Evolutionary conservation across 1,140 invertebrate species (phyloP), one percentile per base, ranked within the genome.

Genomic region (Galleria mellonella): DNA sequence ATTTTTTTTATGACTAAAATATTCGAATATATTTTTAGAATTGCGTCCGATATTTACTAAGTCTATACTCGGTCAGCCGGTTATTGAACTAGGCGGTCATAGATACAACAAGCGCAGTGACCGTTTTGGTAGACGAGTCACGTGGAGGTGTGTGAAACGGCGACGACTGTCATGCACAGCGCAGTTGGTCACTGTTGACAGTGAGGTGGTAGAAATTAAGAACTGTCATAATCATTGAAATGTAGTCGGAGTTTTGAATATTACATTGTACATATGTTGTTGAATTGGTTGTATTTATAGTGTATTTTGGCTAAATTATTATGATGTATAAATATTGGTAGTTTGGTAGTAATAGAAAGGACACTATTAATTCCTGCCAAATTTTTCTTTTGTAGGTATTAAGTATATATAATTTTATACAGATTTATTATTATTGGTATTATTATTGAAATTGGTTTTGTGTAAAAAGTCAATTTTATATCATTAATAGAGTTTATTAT

Each of bases 181-280:
- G 43, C 39, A 11, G 27, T 12, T 44, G 33, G 56, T 52, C 30
- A 53, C 55, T 4, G 6, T 46, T n/a, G 29, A 46, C 6, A 29
- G 47, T 31, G 43, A 43, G 1, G 43, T 58, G 3, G 14, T 48
- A 4, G 30, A 44, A 29, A 40, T 32, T 17, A 39, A 10, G 12
- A 36, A 51, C 23, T 46, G 33, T 23, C 54, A 51, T 38, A 51
- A 62, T 32, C 54, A 57, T 28, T 32, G 5, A 31, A 1, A n/a
- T 31, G 30, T 11, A 31, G 1, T 4, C 30, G 9, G 2, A 31
- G 10, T 31, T 9, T 31, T n/a, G 8, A n/a, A 31, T n/a, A 11
- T 31, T n/a, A n/a, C n/a, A n/a, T n/a, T n/a, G n/a, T n/a, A n/a
- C n/a, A n/a, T n/a, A n/a, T n/a, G n/a, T n/a, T n/a, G n/a, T n/a